These are phyloP conservation scores for Tinamus major DNA, from an alignment of 2,797 vertebrate species.

Conservation along the genomic window DNA sequence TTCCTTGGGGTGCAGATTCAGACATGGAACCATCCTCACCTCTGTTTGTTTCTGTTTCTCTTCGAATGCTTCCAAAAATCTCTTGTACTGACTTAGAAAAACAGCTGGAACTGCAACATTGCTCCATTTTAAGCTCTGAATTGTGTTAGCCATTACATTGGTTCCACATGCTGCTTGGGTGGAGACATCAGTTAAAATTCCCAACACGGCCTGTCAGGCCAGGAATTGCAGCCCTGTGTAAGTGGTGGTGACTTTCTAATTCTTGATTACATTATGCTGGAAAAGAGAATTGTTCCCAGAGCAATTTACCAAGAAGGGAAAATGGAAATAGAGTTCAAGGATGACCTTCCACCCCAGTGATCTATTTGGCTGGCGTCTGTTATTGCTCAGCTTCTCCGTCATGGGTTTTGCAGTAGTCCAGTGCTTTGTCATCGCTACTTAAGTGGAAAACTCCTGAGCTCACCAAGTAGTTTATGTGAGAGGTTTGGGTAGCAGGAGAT, in stretches of 20 bases:
- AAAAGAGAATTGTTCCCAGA: conserved; percentile 48
- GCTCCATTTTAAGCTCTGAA: conserved; percentile 69
- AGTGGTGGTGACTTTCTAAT: conserved; percentile 50
- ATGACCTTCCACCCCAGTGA: conserved; percentile 61
- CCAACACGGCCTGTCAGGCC: conserved; percentile 32
- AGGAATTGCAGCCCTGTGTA: conserved; percentile 50
- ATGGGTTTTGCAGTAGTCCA: neutral
- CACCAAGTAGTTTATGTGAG: conserved; percentile 8
- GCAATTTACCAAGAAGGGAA: conserved; percentile 26
- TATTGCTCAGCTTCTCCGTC: conserved; percentile 61
- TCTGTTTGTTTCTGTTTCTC: conserved; percentile 43
- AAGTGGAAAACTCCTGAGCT: conserved; percentile 47
- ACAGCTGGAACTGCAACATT: conserved; percentile 31
- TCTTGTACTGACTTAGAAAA: conserved; percentile 13
- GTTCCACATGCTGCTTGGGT: conserved; percentile 52
- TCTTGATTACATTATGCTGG: conserved; percentile 41
- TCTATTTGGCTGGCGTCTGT: conserved; percentile 16
- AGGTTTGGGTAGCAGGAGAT: neutral
- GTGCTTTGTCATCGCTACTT: conserved; percentile 30
- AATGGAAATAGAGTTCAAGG: conserved; percentile 18
- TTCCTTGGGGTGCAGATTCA: neutral
- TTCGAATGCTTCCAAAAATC: conserved; percentile 4
- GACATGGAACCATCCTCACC: conserved; percentile 6
- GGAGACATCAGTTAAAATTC: conserved; percentile 59
- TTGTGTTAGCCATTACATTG: conserved; percentile 62